Base-by-base conservation (phyloP, 2,888 invertebrate species). In the Epirrhoe tristata region DNA sequence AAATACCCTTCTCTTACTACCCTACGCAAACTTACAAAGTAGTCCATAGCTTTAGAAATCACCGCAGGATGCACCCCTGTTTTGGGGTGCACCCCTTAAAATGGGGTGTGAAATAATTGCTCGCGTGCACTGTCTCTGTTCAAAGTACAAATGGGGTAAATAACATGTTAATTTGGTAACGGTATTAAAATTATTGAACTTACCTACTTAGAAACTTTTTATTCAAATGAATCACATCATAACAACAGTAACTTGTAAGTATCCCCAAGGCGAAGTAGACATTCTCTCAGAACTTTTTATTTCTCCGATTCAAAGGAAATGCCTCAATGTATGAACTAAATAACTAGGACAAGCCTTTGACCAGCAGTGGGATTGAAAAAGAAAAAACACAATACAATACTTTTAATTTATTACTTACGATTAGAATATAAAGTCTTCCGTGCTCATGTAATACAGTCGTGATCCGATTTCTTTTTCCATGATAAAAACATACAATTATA, bases 101-200 rank as follows among this genome's bases (percentile, higher is more conserved):
- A 55, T 75, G 81, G 87, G 90, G 90, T 87, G 84, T 80, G 79
- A 80, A 84, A 86, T 90, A 90, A 91, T 89, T 88, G 87, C 80
- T 86, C 82, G 81, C 86, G 83, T 86, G 83, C 77, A 65, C 61
- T 66, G 59, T 78, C 75, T 71, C 56, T 72, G 66, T 63, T 65
- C 56, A 61, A 52, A 70, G 53, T 58, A 55, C 67, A 60, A 74
- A 75, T 68, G 69, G 69, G 64, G 78, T 74, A 72, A 67, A 46
- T 71, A 70, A 67, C 71, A 70, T 74, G 57, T 53, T 63, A 61
- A 68, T 61, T 52, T 63, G 51, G 39, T 43, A 12, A 43, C 1
- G 5, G 36, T 39, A 55, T 16, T 31, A 16, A 31, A 12, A 31
- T 43, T 60, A 43, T 52, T 36, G 14, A n/a, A 34, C 34, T n/a